These are phyloP conservation scores for Frankliniella intonsa DNA, from an alignment of 2,888 invertebrate genomes.

Conservation along the genomic window DNA sequence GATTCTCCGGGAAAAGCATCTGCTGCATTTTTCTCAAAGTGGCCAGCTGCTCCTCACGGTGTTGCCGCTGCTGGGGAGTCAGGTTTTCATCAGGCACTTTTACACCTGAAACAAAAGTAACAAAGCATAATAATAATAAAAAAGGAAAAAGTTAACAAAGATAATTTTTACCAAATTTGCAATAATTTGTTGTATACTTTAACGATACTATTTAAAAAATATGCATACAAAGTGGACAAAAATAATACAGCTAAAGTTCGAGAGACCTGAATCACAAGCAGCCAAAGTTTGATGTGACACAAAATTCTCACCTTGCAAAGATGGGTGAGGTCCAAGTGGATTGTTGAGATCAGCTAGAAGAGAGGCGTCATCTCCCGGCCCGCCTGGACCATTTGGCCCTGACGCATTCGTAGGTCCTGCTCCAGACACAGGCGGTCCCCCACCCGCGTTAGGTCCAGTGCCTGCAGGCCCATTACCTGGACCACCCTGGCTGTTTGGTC, in stretches of 20 bases:
- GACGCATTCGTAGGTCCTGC: conserved; percentile 40
- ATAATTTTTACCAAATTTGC: neutral
- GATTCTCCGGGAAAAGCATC: conserved; percentile 81
- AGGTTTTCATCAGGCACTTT: conserved; percentile 94
- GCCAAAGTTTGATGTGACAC: too few relatives aligned
- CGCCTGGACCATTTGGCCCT: neutral
- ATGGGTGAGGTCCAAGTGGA: conserved; percentile 39
- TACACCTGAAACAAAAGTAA: conserved; percentile 52
- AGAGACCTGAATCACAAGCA: neutral
- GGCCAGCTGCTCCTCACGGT: conserved; percentile 88
- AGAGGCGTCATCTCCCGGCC: neutral
- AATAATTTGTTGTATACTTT: neutral
- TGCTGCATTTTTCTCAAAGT: conserved; percentile 89
- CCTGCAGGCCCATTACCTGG: neutral
- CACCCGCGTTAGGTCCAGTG: conserved; percentile 35
- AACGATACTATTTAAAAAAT: conserved; percentile 7
- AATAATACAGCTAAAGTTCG: neutral
- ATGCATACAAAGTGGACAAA: neutral
- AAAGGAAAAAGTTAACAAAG: conserved; percentile 31
- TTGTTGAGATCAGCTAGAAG: too few relatives aligned
- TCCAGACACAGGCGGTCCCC: conserved; percentile 51
- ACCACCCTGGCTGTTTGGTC: neutral
- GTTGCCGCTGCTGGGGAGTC: conserved; percentile 91
- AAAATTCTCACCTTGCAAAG: conserved; percentile 39
- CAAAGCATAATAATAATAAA: neutral